Evolutionary conservation across 2,797 vertebrate genomes (phyloP), one percentile per base, ranked within the genome.

Genomic region (Luscinia megarhynchos): DNA sequence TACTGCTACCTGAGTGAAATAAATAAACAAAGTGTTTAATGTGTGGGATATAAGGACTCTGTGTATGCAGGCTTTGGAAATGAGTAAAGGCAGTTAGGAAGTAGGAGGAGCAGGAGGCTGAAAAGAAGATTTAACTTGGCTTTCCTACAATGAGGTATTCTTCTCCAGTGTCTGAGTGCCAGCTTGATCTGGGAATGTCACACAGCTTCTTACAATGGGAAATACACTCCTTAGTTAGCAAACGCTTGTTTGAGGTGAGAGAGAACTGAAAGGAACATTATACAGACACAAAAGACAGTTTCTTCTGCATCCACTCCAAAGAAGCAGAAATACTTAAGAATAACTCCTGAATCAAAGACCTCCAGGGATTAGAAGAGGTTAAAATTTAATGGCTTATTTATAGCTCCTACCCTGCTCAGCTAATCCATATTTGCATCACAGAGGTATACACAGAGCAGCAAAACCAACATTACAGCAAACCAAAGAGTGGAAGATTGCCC

Each of bases 101-200:
- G 73, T 36, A 43, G 81, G 69, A 94, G 66, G 76, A 88, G 66
- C 22, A 68, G 72, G 46, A 91, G 62, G 76, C 50, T 75, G 63
- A 94, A 87, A 61, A 61, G 66, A 88, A 76, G 83, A 93, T 84
- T 93, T 81, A 82, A 77, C 74, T 90, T 94, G 89, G 91, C 83
- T 80, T 88, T 79, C 76, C 59, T 74, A 81, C 92, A 94, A 50
- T 73, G 74, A 88, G 51, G 76, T 67, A 85, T 91, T 96, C 78
- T 93, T 95, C 93, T 89, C 79, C 24, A 46, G 50, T 75, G 51
- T 72, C 66, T n/a, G 41, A 64, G 62, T 78, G 80, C 87, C 76
- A 90, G 76, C 34, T 81, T 91, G 79, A 94, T 51, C 79, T 43
- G 32, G 76, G 91, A 94, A 73, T 36, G 34, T 66, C 89, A 78